Percentiles rank a stretch among this genome's conserved stretches.
Conservation (phyloP, 2,113 vertebrate genomes). For the Phrynosoma blainvillii region DNA sequence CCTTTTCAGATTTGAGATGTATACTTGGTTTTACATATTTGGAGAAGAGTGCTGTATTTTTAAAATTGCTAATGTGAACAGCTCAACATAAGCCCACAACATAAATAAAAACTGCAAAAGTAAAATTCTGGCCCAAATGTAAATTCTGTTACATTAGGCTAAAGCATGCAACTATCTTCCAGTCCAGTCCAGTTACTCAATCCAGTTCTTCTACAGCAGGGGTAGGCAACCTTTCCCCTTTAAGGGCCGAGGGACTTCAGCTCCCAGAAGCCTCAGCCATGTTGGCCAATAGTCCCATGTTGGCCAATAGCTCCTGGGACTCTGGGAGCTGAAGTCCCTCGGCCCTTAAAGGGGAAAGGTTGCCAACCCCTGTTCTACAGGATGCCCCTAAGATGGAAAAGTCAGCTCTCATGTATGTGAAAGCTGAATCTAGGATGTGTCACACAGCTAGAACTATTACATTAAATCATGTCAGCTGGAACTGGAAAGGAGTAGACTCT, state of each 20-base stretch:
- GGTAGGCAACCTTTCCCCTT: no score
- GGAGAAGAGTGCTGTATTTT: neutral
- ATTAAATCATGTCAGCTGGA: neutral
- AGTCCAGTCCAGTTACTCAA: fast-evolving
- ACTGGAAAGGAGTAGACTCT: neutral
- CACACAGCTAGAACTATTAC: neutral
- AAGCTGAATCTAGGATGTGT: no score
- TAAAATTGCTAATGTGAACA: neutral
- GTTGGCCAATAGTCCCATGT: no score
- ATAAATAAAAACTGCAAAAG: neutral
- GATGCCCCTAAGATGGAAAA: neutral
- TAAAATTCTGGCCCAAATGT: neutral
- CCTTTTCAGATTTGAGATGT: neutral
- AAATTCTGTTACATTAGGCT: neutral
- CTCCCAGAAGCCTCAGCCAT: no score
- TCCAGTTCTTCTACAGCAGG: neutral
- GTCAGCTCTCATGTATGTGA: neutral
- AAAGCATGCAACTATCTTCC: neutral
- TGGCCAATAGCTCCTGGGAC: no score
- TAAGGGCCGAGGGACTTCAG: no score
- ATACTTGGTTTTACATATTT: neutral
- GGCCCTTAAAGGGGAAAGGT: no score
- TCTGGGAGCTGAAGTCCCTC: no score
- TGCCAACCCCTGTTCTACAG: no score
- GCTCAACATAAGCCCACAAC: neutral